Percentiles rank a stretch among this genome's conserved stretches.
These are phyloP conservation scores for Chaetorhynchus papuensis DNA, from an alignment of 2,113 vertebrate genomes.

Conservation along the genomic window DNA sequence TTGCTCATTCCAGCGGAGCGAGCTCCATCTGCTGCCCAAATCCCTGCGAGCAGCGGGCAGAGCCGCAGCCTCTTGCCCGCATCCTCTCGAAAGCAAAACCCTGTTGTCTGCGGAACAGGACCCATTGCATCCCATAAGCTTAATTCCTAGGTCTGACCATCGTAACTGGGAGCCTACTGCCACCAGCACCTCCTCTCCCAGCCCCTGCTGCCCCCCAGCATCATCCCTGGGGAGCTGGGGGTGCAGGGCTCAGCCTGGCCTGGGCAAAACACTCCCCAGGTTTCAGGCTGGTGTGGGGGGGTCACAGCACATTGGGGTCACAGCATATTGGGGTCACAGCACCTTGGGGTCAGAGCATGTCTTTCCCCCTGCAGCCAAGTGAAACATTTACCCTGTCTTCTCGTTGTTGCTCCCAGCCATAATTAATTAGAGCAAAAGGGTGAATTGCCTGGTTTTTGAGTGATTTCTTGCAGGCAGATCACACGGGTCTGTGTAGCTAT, in stretches of 20 bases:
- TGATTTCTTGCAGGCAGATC: background rate
- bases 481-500: background rate
- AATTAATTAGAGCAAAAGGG: background rate
- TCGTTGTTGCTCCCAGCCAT: background rate
- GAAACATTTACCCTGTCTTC: background rate
- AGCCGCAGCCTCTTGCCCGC: background rate
- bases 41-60: accelerated
- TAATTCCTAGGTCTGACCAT: accelerated
- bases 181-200: background rate
- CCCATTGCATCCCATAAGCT: accelerated
- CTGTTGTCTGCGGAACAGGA: background rate
- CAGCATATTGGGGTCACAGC: background rate
- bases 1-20: background rate
- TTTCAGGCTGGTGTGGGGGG: accelerated
- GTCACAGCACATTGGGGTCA: accelerated
- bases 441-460: background rate
- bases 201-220: background rate
- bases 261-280: accelerated
- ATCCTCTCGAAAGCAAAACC: background rate
- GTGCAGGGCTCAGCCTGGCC: background rate
- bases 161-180: accelerated
- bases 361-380: background rate
- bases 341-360: background rate
- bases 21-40: constrained; percentile 58
- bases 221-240: accelerated